phyloP scores from a whole-genome alignment of 2,113 vertebrate species.

The Cisticola juncidis region DNA sequence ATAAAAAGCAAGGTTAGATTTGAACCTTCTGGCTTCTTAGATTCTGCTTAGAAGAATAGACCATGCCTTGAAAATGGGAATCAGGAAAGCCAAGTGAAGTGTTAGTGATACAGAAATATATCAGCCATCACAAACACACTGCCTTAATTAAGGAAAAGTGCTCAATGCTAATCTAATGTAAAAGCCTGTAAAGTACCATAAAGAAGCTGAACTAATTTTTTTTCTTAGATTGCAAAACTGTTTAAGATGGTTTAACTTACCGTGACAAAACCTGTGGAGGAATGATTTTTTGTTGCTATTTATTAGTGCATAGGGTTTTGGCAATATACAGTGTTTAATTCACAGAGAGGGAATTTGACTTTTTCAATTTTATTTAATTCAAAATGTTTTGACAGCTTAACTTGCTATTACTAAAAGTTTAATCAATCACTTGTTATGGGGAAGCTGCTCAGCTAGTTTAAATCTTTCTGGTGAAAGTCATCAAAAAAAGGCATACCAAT shows the following conservation, averaged over 20 bases:
- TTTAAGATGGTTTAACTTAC: neutral
- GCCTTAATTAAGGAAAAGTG: neutral
- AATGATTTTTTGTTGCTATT: neutral
- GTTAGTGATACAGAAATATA: neutral
- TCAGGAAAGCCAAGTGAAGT: neutral
- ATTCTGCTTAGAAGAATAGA: neutral
- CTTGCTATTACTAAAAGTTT: neutral
- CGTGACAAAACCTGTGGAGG: neutral
- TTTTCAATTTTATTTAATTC: neutral
- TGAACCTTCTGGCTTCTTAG: neutral
- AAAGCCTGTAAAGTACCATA: neutral
- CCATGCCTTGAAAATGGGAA: neutral
- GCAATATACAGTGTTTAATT: neutral
- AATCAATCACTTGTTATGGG: neutral
- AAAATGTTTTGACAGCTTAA: constrained; percentile 4
- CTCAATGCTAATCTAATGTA: neutral
- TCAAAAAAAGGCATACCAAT: neutral
- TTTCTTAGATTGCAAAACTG: neutral
- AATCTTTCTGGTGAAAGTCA: neutral
- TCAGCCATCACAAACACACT: neutral
- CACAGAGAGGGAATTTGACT: neutral
- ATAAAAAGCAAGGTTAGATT: neutral
- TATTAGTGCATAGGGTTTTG: neutral
- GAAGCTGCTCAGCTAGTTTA: neutral
- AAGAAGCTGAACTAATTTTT: neutral